Evolutionary conservation across 2,797 vertebrate genomes (phyloP).

Genomic region (Meda fulgida): DNA sequence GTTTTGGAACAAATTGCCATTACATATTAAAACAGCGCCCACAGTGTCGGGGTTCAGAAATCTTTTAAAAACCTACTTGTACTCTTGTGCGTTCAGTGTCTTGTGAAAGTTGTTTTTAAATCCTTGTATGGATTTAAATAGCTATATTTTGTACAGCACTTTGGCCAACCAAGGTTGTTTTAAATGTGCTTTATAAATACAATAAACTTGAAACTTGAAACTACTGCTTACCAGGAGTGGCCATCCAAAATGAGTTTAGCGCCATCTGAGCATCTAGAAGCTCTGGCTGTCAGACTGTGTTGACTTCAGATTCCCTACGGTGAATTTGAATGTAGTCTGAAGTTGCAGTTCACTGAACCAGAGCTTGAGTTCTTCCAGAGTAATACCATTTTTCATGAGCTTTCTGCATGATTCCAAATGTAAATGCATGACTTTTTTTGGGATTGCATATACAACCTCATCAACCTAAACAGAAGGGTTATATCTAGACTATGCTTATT

Average conservation of each 20-base stretch:
- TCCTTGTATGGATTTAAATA: no score
- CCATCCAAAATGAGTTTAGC: conserved; percentile 38
- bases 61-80: no score
- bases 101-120: no score
- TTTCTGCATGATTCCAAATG: conserved; percentile 35
- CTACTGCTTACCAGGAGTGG: conserved; percentile 36
- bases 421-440: conserved; percentile 9
- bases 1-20: no score
- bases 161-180: no score
- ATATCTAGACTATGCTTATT: not conserved
- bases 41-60: no score
- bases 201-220: no score
- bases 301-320: conserved; percentile 35
- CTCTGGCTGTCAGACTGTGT: conserved; percentile 29
- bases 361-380: conserved; percentile 42
- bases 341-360: conserved; percentile 48
- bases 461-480: conserved; percentile 32
- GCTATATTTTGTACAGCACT: no score
- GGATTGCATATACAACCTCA: conserved; percentile 26
- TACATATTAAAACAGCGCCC: no score
- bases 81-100: no score
- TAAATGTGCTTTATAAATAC: no score
- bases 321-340: conserved; percentile 25
- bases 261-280: conserved; percentile 39
- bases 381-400: conserved; percentile 41